Conservation (phyloP, 2,797 vertebrate genomes). For the Coendou prehensilis region DNA sequence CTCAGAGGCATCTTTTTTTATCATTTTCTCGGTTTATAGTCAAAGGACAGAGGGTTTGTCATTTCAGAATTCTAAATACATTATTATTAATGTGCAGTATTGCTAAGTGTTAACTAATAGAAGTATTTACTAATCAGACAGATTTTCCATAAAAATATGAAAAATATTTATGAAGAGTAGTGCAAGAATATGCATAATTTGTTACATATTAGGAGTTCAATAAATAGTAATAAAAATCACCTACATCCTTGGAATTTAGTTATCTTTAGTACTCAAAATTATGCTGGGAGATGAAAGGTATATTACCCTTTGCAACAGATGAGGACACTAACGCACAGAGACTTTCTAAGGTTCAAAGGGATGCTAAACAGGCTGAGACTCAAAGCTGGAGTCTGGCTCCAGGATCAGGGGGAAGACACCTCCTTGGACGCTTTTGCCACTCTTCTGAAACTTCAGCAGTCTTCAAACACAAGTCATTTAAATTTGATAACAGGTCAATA, state of each 20-base stretch:
- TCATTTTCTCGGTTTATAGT: background rate
- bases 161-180: background rate
- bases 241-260: background rate
- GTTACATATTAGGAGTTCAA: background rate
- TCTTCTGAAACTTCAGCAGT: background rate
- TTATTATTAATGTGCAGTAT: background rate
- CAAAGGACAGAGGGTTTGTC: background rate
- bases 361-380: background rate
- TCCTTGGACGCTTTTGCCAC: too few species aligned
- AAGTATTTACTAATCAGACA: background rate
- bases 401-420: background rate
- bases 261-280: background rate
- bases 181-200: background rate
- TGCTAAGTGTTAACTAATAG: background rate
- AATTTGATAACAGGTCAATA: background rate
- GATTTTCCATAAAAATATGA: background rate
- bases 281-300: background rate
- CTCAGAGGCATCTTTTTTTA: background rate
- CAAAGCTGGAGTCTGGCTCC: background rate
- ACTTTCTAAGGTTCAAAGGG: too few species aligned
- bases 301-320: background rate
- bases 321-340: background rate
- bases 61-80: background rate
- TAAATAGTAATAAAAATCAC: background rate
- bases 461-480: background rate